phyloP scores from a whole-genome alignment of 2,888 invertebrate species.

The Drosophila lacicola region DNA sequence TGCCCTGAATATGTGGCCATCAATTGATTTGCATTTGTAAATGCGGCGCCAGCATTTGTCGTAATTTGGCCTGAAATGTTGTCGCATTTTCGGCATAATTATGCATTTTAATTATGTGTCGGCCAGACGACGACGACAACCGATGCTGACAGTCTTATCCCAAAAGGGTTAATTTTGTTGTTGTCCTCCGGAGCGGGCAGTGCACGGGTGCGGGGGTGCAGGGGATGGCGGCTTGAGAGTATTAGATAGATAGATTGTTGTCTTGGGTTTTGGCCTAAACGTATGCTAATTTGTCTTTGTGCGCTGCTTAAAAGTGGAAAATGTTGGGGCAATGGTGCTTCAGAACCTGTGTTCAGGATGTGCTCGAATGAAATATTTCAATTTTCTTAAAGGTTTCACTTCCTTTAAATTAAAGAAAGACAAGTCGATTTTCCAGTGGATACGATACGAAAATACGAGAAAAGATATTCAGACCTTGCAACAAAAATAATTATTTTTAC shows the following conservation, averaged over 20 bases:
- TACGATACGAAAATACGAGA: neutral
- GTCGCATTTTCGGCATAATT: slow-evolving; percentile 83
- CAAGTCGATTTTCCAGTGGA: neutral
- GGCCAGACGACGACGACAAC: slow-evolving; percentile 25
- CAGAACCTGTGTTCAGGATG: slow-evolving; percentile 14
- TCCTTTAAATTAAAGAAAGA: neutral
- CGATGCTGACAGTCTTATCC: slow-evolving; percentile 31
- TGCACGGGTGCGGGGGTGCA: neutral
- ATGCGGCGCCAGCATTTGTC: slow-evolving; percentile 77
- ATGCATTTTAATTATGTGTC: slow-evolving; percentile 84
- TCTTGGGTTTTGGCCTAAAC: slow-evolving; percentile 63
- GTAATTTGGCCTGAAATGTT: slow-evolving; percentile 77
- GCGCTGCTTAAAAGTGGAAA: slow-evolving; percentile 57
- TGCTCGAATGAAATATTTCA: slow-evolving; percentile 21
- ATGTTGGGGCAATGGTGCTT: slow-evolving; percentile 5
- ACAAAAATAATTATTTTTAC: neutral
- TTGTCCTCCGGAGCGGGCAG: slow-evolving; percentile 11
- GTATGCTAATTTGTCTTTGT: slow-evolving; percentile 81
- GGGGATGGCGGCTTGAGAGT: slow-evolving; percentile 1
- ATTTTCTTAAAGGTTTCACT: slow-evolving; percentile 16
- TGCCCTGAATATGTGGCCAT: slow-evolving; percentile 46
- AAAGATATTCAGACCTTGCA: too few relatives aligned
- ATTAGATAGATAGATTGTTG: slow-evolving; percentile 53
- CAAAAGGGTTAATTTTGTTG: slow-evolving; percentile 72
- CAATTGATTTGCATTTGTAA: slow-evolving; percentile 82